phyloP scores from a whole-genome alignment of 2,888 invertebrate genomes.

The Frankliniella intonsa region DNA sequence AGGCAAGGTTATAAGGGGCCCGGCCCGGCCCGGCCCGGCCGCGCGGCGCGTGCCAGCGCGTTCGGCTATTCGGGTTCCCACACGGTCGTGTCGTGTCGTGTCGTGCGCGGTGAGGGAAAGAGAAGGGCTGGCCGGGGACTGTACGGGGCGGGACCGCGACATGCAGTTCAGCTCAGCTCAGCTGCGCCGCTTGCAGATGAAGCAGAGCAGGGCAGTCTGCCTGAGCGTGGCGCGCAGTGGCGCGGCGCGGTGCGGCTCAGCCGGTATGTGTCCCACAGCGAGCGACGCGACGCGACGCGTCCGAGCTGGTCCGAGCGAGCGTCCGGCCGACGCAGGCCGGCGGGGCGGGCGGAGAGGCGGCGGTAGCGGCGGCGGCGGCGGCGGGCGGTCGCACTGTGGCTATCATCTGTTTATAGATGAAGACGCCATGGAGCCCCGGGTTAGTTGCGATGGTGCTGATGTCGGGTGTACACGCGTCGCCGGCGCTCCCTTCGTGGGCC shows the following conservation, averaged over 20 bases:
- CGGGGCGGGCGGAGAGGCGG: slow-evolving; percentile 12
- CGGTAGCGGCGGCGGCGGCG: not conserved
- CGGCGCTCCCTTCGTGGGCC: not conserved
- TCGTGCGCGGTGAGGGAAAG: too few species aligned
- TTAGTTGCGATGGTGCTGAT: slow-evolving; percentile 22
- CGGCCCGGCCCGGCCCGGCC: too few species aligned
- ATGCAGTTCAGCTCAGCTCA: too few species aligned
- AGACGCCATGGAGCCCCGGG: not conserved
- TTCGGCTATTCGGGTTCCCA: too few species aligned
- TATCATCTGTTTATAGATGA: slow-evolving; percentile 23
- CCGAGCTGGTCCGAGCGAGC: not conserved
- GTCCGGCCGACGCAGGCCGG: not conserved
- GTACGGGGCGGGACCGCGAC: too few species aligned
- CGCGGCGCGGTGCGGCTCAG: not conserved
- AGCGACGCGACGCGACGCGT: too few species aligned
- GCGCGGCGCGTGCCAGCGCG: too few species aligned
- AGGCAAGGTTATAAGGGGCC: too few species aligned
- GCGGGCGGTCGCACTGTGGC: not conserved
- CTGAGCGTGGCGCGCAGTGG: not conserved
- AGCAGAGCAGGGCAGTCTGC: too few species aligned
- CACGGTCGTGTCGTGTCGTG: too few species aligned
- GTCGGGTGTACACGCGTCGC: not conserved
- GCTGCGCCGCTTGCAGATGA: too few species aligned
- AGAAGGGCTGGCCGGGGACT: too few species aligned
- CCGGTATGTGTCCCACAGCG: not conserved